phyloP scores from a whole-genome alignment of 2,888 invertebrate genomes.

The Drosophila falleni region DNA sequence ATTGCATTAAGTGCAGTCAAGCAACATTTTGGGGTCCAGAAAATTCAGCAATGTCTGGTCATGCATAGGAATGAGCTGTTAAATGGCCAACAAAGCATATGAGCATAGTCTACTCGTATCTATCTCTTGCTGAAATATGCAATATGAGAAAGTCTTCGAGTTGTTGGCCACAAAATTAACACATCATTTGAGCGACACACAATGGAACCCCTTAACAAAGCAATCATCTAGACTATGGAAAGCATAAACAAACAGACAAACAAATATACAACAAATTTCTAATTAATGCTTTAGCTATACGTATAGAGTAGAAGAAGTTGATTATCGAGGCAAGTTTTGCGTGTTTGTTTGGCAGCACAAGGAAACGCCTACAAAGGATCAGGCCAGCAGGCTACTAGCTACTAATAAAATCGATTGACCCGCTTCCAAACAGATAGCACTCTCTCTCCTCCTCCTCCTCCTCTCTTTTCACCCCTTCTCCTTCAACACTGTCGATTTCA shows the following conservation, averaged over 20 bases:
- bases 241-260: slow-evolving; percentile 18
- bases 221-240: slow-evolving; percentile 49
- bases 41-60: slow-evolving; percentile 39
- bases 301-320: slow-evolving; percentile 30
- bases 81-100: slow-evolving; percentile 58
- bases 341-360: slow-evolving; percentile 54
- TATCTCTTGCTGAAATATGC: slow-evolving; percentile 31
- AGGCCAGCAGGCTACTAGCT: slow-evolving; percentile 16
- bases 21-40: slow-evolving; percentile 5
- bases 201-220: slow-evolving; percentile 57
- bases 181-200: slow-evolving; percentile 68
- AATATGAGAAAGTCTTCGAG: slow-evolving; percentile 21
- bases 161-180: slow-evolving; percentile 61
- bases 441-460: neutral
- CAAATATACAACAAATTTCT: slow-evolving; percentile 62
- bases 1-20: slow-evolving; percentile 69
- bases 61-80: slow-evolving; percentile 81
- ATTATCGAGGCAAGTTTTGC: slow-evolving; percentile 29
- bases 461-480: slow-evolving; percentile 1
- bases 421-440: slow-evolving; percentile 52
- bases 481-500: neutral
- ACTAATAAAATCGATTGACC: slow-evolving; percentile 73
- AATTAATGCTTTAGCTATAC: slow-evolving; percentile 67
- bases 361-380: slow-evolving; percentile 56
- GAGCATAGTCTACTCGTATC: neutral